Evolutionary conservation across 2,797 vertebrate genomes (phyloP).

Genomic region (Anomalospiza imberbis): DNA sequence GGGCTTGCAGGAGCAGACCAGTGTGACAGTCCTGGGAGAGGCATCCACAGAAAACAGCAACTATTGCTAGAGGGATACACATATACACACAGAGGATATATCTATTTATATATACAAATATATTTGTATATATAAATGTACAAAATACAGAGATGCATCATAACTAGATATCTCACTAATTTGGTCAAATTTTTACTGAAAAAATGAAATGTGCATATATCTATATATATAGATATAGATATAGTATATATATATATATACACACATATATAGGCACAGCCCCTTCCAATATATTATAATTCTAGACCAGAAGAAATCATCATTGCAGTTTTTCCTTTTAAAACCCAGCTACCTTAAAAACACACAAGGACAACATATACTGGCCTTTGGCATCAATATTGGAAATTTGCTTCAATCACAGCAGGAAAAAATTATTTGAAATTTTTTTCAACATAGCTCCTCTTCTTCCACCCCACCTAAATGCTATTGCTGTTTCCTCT

Average conservation of each 20-base stretch:
- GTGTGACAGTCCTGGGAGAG: not conserved
- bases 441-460: not conserved
- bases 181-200: not conserved
- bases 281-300: not conserved
- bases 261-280: not conserved
- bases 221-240: not conserved
- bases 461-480: not conserved
- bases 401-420: not conserved
- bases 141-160: not conserved
- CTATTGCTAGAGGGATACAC: not conserved
- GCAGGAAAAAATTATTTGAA: not conserved
- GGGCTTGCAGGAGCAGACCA: slow-evolving; percentile 55
- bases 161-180: not conserved
- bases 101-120: not conserved
- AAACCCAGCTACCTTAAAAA: not conserved
- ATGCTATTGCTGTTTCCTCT: not conserved
- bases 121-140: not conserved
- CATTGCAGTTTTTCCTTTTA: not conserved
- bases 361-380: not conserved
- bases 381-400: slow-evolving; percentile 58
- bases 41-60: not conserved
- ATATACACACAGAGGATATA: not conserved
- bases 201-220: not conserved
- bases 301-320: not conserved
- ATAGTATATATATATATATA: not conserved